Conservation (phyloP, 2,797 vertebrate species). For the Acanthornis magna region DNA sequence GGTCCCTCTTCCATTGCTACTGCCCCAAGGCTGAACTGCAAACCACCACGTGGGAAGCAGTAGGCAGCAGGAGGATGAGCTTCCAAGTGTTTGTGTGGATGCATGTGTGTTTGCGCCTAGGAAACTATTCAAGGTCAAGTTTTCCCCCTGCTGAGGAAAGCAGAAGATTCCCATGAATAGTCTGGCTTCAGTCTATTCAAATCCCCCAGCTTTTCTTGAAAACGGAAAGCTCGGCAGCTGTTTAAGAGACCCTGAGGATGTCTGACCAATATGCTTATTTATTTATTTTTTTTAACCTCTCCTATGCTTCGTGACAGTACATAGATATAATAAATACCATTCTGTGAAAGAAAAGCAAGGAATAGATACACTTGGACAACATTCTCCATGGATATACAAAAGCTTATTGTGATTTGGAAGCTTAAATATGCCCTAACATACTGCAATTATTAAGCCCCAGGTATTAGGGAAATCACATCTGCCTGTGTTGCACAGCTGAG, state of each 20-base stretch:
- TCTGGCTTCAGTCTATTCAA: background rate
- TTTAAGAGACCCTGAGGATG: background rate
- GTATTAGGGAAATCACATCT: slow-evolving; percentile 49
- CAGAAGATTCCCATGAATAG: background rate
- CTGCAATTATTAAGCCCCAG: background rate
- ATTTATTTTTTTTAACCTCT: background rate
- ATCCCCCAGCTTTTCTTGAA: background rate
- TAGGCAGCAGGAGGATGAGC: background rate
- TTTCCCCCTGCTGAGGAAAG: background rate
- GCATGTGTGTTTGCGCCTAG: background rate
- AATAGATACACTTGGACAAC: background rate
- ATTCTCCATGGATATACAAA: background rate
- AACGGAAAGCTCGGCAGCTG: slow-evolving; percentile 1
- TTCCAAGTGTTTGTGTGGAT: background rate
- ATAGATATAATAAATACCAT: background rate
- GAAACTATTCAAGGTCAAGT: background rate
- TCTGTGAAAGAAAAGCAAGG: background rate
- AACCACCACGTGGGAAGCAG: background rate
- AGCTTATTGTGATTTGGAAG: slow-evolving; percentile 8
- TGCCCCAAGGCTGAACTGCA: background rate
- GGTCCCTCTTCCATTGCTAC: background rate
- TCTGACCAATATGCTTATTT: background rate
- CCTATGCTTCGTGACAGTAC: background rate
- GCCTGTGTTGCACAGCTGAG: background rate
- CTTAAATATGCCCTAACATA: slow-evolving; percentile 13